Evolutionary conservation across 30 jellyfish, hydroid and myxozoan genomes (phyloP).

Genomic region (Turritopsis dohrnii): DNA sequence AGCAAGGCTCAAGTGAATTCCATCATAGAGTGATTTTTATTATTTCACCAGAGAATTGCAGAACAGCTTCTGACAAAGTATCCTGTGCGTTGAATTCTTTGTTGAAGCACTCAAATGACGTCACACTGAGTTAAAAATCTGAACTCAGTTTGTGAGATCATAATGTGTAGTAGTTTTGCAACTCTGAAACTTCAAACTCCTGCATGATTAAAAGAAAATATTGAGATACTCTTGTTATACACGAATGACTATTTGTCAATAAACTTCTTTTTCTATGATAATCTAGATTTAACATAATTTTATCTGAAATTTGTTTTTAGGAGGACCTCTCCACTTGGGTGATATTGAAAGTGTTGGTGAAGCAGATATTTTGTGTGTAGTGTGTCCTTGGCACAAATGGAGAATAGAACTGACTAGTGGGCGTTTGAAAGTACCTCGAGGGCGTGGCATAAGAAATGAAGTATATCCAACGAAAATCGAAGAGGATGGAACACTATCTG

Average conservation of each 20-base stretch:
- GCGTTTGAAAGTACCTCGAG: constrained; percentile 51
- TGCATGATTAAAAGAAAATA: background rate
- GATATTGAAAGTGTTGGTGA: constrained; percentile 72
- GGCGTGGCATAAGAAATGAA: constrained; percentile 17
- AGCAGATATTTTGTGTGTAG: constrained; percentile 56
- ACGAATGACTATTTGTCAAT: background rate
- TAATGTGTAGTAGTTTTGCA: no score
- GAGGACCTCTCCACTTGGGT: constrained; percentile 95
- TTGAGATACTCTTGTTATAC: background rate
- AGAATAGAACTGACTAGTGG: constrained; percentile 66
- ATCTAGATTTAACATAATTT: background rate
- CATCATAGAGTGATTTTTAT: no score
- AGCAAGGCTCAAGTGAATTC: no score
- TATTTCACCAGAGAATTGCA: no score
- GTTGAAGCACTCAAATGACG: no score
- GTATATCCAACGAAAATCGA: constrained; percentile 61
- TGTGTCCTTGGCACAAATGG: constrained; percentile 97
- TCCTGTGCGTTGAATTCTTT: no score
- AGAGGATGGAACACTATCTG: constrained; percentile 41
- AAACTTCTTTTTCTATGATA: background rate
- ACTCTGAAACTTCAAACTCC: no score
- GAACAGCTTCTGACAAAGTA: no score
- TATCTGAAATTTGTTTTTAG: no score
- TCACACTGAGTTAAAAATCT: no score
- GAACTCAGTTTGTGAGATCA: no score